phyloP scores from a whole-genome alignment of 2,113 vertebrate species.

The Crotalus viridis region DNA sequence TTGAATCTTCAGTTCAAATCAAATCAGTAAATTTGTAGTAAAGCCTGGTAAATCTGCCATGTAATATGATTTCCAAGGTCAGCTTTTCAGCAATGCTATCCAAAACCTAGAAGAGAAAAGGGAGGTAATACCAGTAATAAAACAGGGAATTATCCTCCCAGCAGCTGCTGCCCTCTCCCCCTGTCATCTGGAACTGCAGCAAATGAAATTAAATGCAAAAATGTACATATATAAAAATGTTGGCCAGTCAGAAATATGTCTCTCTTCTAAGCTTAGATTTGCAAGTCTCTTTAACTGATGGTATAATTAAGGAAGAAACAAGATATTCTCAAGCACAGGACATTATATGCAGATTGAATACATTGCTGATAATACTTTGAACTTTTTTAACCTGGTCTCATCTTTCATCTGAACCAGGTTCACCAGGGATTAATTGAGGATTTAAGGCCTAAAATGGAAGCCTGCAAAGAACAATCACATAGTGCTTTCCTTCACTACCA shows the following conservation, averaged over 20 bases:
- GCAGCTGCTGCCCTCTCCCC: not conserved
- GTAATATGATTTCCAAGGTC: not conserved
- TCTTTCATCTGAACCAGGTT: not conserved
- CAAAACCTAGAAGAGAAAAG: not conserved
- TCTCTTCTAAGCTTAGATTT: not conserved
- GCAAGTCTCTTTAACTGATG: not conserved
- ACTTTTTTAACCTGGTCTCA: not conserved
- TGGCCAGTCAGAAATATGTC: not conserved
- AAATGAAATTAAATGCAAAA: not conserved
- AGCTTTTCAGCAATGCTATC: not conserved
- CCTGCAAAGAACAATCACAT: not conserved
- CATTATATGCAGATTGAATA: not conserved
- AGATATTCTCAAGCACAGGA: not conserved
- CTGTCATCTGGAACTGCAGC: not conserved
- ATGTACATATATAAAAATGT: not conserved
- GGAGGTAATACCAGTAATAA: not conserved
- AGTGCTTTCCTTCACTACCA: not conserved
- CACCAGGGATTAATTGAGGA: not conserved
- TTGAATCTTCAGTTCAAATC: not conserved
- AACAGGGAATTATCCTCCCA: not conserved
- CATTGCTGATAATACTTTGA: not conserved
- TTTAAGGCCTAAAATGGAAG: not conserved
- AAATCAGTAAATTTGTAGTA: not conserved
- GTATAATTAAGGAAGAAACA: not conserved
- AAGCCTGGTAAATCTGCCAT: not conserved